Base-by-base conservation (phyloP, 2,797 vertebrate species). In the Alauda arvensis region DNA sequence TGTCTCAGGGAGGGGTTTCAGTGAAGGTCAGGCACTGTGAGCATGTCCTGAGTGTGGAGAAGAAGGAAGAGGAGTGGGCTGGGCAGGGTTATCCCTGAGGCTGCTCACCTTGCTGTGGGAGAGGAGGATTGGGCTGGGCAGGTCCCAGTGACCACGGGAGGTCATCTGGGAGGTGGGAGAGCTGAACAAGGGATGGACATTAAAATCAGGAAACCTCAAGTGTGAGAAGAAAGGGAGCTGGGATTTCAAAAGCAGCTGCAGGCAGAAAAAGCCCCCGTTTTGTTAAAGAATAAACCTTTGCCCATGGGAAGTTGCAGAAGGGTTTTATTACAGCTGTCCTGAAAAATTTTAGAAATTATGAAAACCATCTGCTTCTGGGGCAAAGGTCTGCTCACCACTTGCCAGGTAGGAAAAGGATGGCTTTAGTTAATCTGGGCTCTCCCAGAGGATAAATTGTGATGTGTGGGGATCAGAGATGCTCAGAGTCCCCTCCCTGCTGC, bases 321-420 rank as follows among this genome's bases (percentile, higher is more conserved):
- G 10, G 10, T 53, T 87, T 81, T 46, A 12, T 48, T 23, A 3
- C 4, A 42, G 43, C 17, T 72, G 18, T 29, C 20, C 28, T 57
- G 17, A 40, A 66, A 80, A 85, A 68, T 39, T 39, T 7, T 8
- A 15, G 1, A 0, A 26, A 3, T 9, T 3, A 12, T 33, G 42
- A 60, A 57, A 75, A 5, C 2, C 4, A 8, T 4, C 39, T 49
- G 46, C 55, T 81, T 14, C 39, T 33, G 33, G 19, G 40, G 28
- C 0, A 1, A 77, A 66, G 31, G 15, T 42, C n/a, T 69, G 34
- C 2, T 5, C 13, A 3, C 26, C 0, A 2, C 43, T 59, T 48
- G 11, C 46, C 49, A 62, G 7, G 26, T 4, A 45, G 55, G 18
- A 23, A 74, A 49, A 12, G 0, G 2, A 17, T 56, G 39, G 7